phyloP scores from a whole-genome alignment of 2,797 vertebrate genomes.

The Arrhamphus sclerolepis region DNA sequence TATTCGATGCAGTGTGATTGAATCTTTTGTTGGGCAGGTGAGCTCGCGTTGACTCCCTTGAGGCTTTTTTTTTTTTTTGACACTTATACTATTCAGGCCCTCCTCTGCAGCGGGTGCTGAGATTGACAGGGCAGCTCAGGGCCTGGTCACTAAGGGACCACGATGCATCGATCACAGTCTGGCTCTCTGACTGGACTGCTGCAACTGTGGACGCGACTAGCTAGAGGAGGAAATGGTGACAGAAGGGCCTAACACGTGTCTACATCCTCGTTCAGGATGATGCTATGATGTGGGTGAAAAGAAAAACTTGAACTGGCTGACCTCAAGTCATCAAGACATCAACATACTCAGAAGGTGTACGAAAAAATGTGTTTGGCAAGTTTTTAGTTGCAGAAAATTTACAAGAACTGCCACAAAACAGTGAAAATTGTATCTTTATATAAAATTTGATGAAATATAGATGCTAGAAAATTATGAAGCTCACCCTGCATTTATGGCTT shows the following conservation, averaged over 20 bases:
- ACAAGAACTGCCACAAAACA: neutral
- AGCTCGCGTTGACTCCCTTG: constrained; percentile 83
- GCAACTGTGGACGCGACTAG: constrained; percentile 53
- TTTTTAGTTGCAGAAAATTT: neutral
- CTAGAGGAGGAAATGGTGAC: constrained; percentile 30
- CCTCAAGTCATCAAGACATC: constrained; percentile 17
- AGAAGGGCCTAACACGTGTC: constrained; percentile 53
- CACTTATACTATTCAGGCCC: constrained; percentile 86
- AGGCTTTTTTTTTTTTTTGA: constrained; percentile 82
- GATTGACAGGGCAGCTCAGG: constrained; percentile 88
- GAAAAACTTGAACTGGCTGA: constrained; percentile 47
- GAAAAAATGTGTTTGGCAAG: constrained; percentile 2
- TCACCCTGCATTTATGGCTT: neutral
- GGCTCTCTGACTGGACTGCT: constrained; percentile 79
- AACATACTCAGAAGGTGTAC: constrained; percentile 4
- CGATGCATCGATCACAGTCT: constrained; percentile 88
- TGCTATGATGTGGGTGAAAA: constrained; percentile 44
- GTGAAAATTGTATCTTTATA: neutral
- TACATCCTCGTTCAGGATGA: constrained; percentile 52
- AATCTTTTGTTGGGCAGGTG: constrained; percentile 93
- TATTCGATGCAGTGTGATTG: constrained; percentile 81
- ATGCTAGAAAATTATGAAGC: neutral
- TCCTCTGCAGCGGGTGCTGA: constrained; percentile 83
- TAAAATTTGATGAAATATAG: neutral
- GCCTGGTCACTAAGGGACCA: constrained; percentile 82